Evolutionary conservation across 1,140 invertebrate genomes (phyloP), one percentile per base, ranked within the genome.

Genomic region (Cheumatopsyche charites): DNA sequence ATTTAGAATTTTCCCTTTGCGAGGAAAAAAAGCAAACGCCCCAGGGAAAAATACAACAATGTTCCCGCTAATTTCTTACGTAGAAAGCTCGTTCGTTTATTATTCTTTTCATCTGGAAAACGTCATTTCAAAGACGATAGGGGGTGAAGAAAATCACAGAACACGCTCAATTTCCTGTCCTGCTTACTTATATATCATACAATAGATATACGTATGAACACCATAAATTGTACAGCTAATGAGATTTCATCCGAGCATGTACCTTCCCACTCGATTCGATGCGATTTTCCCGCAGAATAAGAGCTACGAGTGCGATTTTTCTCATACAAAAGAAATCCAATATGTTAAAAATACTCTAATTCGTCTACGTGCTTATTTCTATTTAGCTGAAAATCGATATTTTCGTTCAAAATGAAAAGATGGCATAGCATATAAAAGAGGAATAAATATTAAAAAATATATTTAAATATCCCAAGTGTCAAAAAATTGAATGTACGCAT

Each of bases 121-220:
- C 25, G 63, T 47, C 63, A 47, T 66, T 66, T 66, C 41, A 21
- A 36, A 12, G 6, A 5, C 43, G 23, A n/a, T n/a, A 17, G 3
- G 9, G 29, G 29, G 29, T 9, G 29, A 36, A 36, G 42, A 66
- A 47, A 66, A 66, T 26, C 63, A 25, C 17, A 26, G 63, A 47
- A 66, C 23, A 66, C 23, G 42, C 63, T 66, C 63, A 66, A 66
- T 66, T 66, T 66, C 63, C 63, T 66, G 63, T 47, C 55, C 19
- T 65, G 62, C 41, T 65, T 21, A 42, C 29, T 41, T 41, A 66
- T 47, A 47, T 45, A 66, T 66, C 21, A 19, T 63, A 63, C 29
- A 17, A 15, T 36, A 36, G 3, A 36, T 36, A 36, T 9, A 36
- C 29, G 3, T 36, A 36, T 9, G 29, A 9, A 9, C 29, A 36